Evolutionary conservation across 2,113 vertebrate genomes (phyloP), one percentile per base, ranked within the genome.

Genomic region (Malurus alboscapulatus): DNA sequence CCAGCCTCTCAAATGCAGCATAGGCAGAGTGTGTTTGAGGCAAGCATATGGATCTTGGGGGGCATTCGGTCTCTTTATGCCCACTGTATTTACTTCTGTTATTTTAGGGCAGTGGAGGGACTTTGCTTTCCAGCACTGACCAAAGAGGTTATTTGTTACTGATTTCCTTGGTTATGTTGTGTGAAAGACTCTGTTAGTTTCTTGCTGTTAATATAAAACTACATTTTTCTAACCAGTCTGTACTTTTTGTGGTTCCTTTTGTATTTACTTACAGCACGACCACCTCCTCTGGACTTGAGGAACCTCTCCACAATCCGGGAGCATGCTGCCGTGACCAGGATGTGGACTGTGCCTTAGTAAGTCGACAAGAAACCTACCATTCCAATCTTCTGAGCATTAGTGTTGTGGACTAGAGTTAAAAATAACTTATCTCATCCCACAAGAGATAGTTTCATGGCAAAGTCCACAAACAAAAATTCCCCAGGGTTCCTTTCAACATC

Each of bases 291-390:
- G 90, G 99, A 99, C 97, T 95, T 99, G 93, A 98, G 98, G 82
- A 98, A 97, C 68, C 98, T 99, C 83, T 99, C 99, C 72, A 99
- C 98, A 26, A 99, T 99, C 93, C 98, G 98, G 68, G 99, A 99
- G 91, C 98, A 98, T 32, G 89, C 98, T 30, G 96, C 98, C 11
- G 95, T 99, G 87, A 98, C 96, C 95, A 98, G 98, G 97, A 98
- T 98, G n/a, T 96, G 97, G 97, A 99, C 98, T 21, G 98, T 98
- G 88, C 98, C 98, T 94, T 98, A 98, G 99, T 99, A 97, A 98
- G 97, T 97, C 75, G 77, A 24, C 68, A 65, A 76, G 55, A 84
- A 94, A 88, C 48, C 68, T 86, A 25, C 65, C 7, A 8, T 84
- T 84, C 63, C 79, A 88, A 84, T 77, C 40, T 65, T 72, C 76